Percentiles rank a stretch among this genome's conserved stretches.
Conservation (phyloP, 2,888 invertebrate genomes). For the Morpho helenor region DNA sequence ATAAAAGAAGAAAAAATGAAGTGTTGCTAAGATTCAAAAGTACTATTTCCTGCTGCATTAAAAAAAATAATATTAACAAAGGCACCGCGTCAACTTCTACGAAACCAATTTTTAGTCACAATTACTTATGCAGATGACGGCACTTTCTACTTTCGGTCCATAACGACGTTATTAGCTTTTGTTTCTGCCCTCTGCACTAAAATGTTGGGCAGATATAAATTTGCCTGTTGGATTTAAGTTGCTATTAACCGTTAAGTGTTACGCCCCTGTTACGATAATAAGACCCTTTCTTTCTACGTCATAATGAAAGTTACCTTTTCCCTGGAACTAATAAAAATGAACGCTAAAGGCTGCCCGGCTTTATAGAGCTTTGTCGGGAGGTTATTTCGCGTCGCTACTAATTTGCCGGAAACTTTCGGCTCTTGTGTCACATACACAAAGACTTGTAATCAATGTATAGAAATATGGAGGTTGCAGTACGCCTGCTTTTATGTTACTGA, state of each 20-base stretch:
- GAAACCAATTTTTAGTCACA: conserved; percentile 28
- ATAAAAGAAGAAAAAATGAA: too few relatives aligned
- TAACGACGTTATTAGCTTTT: conserved; percentile 42
- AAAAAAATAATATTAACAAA: neutral
- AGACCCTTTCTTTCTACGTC: conserved; percentile 37
- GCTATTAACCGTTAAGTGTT: conserved; percentile 26
- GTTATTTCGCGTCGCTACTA: conserved; percentile 32
- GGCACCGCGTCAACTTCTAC: neutral
- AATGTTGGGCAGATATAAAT: conserved; percentile 37
- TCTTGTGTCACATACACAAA: conserved; percentile 2
- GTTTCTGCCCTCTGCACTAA: conserved; percentile 32
- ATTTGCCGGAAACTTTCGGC: conserved; percentile 30
- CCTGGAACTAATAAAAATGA: conserved; percentile 39
- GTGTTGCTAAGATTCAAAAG: too few relatives aligned
- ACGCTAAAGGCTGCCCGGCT: conserved; percentile 34
- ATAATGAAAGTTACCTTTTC: conserved; percentile 37
- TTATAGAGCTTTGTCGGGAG: conserved; percentile 29
- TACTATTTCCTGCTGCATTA: neutral
- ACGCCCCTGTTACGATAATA: conserved; percentile 25
- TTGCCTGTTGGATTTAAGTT: conserved; percentile 33
- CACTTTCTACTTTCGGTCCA: conserved; percentile 33
- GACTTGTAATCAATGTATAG: neutral
- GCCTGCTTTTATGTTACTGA: too few relatives aligned
- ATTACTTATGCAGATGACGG: conserved; percentile 50
- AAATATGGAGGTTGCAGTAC: too few relatives aligned